Percentiles rank a stretch among this genome's conserved stretches.
phyloP scores from a whole-genome alignment of 1,140 invertebrate species.

The Lepidostoma basale region DNA sequence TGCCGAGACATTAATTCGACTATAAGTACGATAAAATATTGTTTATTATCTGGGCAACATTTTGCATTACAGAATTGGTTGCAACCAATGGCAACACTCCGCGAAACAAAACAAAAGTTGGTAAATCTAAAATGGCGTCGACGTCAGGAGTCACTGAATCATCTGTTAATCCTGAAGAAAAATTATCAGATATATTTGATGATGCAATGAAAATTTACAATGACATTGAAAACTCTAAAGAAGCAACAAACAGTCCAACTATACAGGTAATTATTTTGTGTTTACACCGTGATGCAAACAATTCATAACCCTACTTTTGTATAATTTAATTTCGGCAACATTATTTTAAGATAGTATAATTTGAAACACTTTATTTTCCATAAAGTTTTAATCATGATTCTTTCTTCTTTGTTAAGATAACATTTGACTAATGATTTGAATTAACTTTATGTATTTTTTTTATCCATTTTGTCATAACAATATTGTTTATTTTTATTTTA shows the following conservation, averaged over 20 bases:
- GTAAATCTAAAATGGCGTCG: conserved; percentile 37
- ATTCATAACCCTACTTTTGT: too few species aligned
- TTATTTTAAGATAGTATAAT: too few species aligned
- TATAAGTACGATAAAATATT: too few species aligned
- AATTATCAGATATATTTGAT: conserved; percentile 53
- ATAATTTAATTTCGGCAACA: too few species aligned
- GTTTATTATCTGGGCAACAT: too few species aligned
- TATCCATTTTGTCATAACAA: not conserved
- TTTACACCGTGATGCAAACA: too few species aligned
- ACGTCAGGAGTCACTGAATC: conserved; percentile 24
- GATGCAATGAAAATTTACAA: conserved; percentile 54
- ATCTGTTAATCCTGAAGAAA: conserved; percentile 48
- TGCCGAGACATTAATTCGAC: too few species aligned
- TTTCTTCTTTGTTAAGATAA: not conserved
- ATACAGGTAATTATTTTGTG: conserved; percentile 50
- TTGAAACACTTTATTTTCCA: not conserved
- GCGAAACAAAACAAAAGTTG: conserved; percentile 25
- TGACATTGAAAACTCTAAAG: conserved; percentile 52
- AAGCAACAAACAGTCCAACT: conserved; percentile 53
- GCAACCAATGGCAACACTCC: too few species aligned
- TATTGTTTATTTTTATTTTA: conserved; percentile 51
- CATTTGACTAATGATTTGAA: not conserved
- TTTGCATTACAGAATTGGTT: too few species aligned
- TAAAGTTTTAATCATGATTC: not conserved
- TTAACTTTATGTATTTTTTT: not conserved